Base-by-base conservation (phyloP, 1,140 invertebrate genomes). In the Dreissena rostriformis region DNA sequence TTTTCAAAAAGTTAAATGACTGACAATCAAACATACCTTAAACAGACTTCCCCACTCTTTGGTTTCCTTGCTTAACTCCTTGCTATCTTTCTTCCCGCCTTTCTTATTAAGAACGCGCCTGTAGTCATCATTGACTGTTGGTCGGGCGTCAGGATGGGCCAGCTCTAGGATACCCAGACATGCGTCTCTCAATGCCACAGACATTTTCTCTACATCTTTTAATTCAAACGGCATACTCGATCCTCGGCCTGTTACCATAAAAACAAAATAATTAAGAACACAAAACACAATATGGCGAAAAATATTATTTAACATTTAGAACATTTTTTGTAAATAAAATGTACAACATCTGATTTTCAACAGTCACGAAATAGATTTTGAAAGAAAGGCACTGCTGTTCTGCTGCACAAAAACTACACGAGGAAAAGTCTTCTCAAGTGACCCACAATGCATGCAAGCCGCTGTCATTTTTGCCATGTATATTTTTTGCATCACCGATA, bases 151-250 rank as follows among this genome's bases (percentile, higher is more conserved):
- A 0, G 97, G 97, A 93, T 97, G 98, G 0, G 97, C 97, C 28
- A 98, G 93, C 89, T 98, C 97, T 1, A 99, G 97, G 0, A 99
- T 94, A 15, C 97, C 97, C 17, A 98, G 94, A 87, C 97, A 97
- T 0, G 98, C 96, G 86, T 97, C 97, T 79, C 94, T 87, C 26
- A 95, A 86, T 28, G 90, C 90, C 15, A 92, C 88, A 55, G 92
- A 92, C 91, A 95, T 94, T 10, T 90, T 89, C 6, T 94, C 91
- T 14, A 95, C 71, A 86, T 95, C 94, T 10, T 74, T 55, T 26
- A 95, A 86, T 51, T 87, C 87, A 86, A 95, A 95, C 28, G 95
- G 94, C 93, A 95, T 95, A 82, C 90, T 92, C 29, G 89, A 87
- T 86, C 88, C 88, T 92, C 85, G 91, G 89, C 85, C 76, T 91